Conservation (phyloP, 2,797 vertebrate species). For the Rhynchonycteris naso region DNA sequence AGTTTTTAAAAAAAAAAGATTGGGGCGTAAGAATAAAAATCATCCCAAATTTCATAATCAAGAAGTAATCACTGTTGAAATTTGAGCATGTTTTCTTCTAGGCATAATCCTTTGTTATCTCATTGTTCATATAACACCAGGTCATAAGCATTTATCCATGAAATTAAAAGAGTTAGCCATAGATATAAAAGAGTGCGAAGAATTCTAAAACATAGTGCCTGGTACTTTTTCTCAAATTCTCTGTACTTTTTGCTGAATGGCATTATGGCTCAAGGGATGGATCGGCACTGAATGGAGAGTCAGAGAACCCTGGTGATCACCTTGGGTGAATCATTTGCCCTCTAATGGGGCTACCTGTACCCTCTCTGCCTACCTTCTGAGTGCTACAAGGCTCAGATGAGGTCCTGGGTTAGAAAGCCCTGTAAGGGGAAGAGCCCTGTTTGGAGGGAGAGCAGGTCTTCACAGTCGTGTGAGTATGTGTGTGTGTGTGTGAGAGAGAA, state of each 20-base stretch:
- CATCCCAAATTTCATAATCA: background rate
- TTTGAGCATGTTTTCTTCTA: background rate
- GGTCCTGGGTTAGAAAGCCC: background rate
- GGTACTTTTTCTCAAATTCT: background rate
- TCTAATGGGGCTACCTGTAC: background rate
- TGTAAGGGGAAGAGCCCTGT: no score
- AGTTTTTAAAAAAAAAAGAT: background rate
- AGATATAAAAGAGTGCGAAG: background rate
- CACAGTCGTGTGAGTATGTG: background rate
- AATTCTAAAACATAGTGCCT: background rate
- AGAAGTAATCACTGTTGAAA: background rate
- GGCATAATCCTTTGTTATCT: background rate
- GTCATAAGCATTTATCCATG: background rate
- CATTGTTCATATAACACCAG: background rate
- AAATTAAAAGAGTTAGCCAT: background rate
- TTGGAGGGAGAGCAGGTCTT: background rate
- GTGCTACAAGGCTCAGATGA: background rate
- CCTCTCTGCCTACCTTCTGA: background rate
- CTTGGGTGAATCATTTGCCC: background rate
- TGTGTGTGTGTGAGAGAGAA: background rate
- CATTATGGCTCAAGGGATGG: rapidly evolving
- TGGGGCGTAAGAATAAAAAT: background rate
- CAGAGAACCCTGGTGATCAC: background rate
- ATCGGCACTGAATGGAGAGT: background rate
- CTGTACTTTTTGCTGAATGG: background rate